Percentiles rank a stretch among this genome's conserved stretches.
Conservation (phyloP, 2,797 vertebrate species). For the Coregonus ussuriensis region DNA sequence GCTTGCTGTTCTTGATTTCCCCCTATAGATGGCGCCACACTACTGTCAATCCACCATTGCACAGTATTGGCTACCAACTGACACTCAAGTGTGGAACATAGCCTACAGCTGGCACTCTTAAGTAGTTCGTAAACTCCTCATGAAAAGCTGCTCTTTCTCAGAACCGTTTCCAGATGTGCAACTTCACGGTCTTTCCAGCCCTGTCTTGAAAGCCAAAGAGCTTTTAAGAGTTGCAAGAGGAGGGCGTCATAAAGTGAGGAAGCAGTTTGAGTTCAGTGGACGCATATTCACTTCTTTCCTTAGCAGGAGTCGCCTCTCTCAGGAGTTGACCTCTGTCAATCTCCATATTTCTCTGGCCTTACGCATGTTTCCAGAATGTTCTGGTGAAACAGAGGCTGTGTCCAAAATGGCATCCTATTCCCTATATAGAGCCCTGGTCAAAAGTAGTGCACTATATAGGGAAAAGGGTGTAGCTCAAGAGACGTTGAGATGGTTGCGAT, state of each 20-base stretch:
- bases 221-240: neutral
- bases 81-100: neutral
- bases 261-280: neutral
- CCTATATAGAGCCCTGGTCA: neutral
- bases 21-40: constrained; percentile 47
- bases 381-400: neutral
- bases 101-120: neutral
- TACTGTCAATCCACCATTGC: neutral
- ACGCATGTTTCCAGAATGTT: neutral
- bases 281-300: neutral
- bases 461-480: neutral
- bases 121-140: neutral
- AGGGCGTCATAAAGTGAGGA: neutral
- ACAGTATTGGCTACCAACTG: neutral
- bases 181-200: neutral
- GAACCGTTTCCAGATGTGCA: neutral
- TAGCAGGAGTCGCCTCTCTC: neutral
- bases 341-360: neutral
- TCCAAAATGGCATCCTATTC: neutral
- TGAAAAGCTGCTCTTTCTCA: neutral
- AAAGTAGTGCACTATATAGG: neutral
- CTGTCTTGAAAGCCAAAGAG: neutral
- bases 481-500: neutral
- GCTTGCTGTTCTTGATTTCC: constrained; percentile 3
- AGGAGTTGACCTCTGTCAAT: neutral